Base-by-base conservation (phyloP, 2,888 invertebrate species). In the Lasioglossum calceatum region DNA sequence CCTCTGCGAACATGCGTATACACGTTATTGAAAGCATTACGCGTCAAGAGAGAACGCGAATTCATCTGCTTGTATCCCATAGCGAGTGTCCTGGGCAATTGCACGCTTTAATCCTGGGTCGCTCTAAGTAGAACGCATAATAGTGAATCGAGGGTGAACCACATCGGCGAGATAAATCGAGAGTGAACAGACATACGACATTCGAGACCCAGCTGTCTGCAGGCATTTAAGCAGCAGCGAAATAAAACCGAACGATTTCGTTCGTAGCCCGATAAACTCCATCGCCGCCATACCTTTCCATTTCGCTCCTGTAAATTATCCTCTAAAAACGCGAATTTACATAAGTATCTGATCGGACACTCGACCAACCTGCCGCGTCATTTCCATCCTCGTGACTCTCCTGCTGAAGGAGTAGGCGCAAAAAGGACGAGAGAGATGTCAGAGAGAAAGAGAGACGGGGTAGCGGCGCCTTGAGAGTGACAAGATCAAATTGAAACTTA, bases 311-410 rank as follows among this genome's bases (percentile, higher is more conserved):
- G 67, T 67, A 67, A 36, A 67, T 36, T 67, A 67, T 36, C 67
- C 67, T 36, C 36, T 32, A 67, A 36, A 67, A 71, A 42, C 71
- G 71, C 39, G 42, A 71, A 78, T 54, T 32, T 47, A 39, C 77
- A 76, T 71, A 58, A 64, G 64, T 64, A 67, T 67, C 47, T 44
- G 47, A 75, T 67, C 36, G 36, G 67, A 67, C 67, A 67, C 67
- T 67, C 19, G 42, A 32, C 70, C 19, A 67, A 67, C 16, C 67
- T 67, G 67, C 67, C 36, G 36, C 67, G 36, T 67, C 67, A 67
- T 67, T 32, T 36, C 67, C 67, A 67, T 67, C 67, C 67, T 36
- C 67, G 67, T 67, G 67, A 67, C 67, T 36, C 67, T 67, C 32
- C 23, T 10, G 54, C 10, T 8, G 7, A 67, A 67, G 27, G 67